phyloP scores from a whole-genome alignment of 35 echinoderm and acorn worm genomes.

The Amphiura filiformis region DNA sequence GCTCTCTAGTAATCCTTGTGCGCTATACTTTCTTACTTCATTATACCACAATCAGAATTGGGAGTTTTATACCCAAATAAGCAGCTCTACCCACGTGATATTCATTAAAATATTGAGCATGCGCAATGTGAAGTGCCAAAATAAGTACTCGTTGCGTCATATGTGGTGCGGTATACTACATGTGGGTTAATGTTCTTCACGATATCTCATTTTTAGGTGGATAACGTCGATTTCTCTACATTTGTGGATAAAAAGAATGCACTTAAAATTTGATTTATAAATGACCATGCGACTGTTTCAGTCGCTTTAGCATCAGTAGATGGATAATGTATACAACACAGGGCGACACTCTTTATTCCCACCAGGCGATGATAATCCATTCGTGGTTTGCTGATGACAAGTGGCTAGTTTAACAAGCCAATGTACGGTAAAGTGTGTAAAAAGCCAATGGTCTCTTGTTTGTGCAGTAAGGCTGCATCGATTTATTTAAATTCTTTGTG shows the following conservation, averaged over 20 bases:
- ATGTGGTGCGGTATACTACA: neutral
- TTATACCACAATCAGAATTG: neutral
- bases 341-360: neutral
- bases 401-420: neutral
- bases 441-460: neutral
- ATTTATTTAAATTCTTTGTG: no score
- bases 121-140: neutral
- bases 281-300: neutral
- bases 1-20: neutral
- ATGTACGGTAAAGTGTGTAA: neutral
- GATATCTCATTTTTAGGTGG: neutral
- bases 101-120: neutral
- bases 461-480: no score
- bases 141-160: no score
- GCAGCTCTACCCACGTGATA: neutral
- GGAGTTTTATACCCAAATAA: slow-evolving; percentile 8
- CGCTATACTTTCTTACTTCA: neutral
- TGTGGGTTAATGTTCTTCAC: slow-evolving; percentile 11
- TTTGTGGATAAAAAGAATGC: neutral
- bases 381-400: neutral
- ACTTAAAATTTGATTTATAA: neutral
- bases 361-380: neutral
- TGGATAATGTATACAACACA: neutral
- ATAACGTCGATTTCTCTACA: neutral
- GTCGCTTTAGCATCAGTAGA: neutral